These are phyloP conservation scores for Lepidocyrtinus sp. DNA, from an alignment of 2,888 invertebrate species.

Conservation along the genomic window DNA sequence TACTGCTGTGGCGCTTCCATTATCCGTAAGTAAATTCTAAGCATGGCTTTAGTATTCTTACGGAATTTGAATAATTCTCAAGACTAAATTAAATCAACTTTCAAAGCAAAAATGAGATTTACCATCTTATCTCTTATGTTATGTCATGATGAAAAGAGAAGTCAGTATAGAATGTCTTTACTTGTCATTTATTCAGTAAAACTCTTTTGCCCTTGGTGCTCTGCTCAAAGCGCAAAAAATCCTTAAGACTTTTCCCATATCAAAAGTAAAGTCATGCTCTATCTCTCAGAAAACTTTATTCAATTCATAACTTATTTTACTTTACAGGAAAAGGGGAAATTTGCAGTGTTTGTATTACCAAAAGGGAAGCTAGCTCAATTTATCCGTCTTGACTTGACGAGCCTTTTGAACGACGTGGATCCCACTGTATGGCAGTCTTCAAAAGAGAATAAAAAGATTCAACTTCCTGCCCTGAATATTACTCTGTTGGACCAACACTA, in stretches of 20 bases:
- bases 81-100: no score
- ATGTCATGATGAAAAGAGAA: no score
- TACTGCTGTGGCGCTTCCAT: conserved; percentile 54
- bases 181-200: no score
- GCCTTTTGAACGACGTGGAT: conserved; percentile 41
- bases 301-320: conserved; percentile 10
- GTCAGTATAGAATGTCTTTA: no score
- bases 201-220: no score
- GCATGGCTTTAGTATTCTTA: no score
- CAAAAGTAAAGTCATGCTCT: no score
- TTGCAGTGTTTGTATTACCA: conserved; percentile 58
- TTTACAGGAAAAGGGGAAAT: conserved; percentile 59
- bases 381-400: conserved; percentile 53
- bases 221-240: no score
- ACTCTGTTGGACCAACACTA: conserved; percentile 63
- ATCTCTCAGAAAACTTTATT: neutral
- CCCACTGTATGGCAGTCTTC: conserved; percentile 49
- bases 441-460: conserved; percentile 45
- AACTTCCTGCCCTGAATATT: conserved; percentile 58
- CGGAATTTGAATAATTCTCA: no score
- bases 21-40: conserved; percentile 60
- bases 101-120: no score
- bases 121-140: no score
- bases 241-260: no score
- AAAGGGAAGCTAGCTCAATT: conserved; percentile 59